Conservation (phyloP, 2,888 invertebrate species). For the Orthosia cruda region DNA sequence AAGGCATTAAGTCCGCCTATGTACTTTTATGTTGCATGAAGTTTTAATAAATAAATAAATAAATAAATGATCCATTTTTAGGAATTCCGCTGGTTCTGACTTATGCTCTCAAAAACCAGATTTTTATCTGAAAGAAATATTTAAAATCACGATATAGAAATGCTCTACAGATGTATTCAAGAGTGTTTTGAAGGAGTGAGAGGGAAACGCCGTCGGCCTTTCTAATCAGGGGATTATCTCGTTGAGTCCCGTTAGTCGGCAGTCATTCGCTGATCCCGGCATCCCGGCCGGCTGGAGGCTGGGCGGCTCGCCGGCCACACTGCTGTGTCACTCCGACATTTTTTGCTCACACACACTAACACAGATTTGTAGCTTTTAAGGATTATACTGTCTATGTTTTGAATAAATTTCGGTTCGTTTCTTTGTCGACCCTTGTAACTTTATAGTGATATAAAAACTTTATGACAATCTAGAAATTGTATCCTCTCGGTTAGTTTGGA, state of each 20-base stretch:
- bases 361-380: slow-evolving; percentile 63
- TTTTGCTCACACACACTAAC: slow-evolving; percentile 71
- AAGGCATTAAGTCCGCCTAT: too few species aligned
- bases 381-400: slow-evolving; percentile 61
- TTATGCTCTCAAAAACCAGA: neutral
- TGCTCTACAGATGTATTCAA: slow-evolving; percentile 52
- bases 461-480: slow-evolving; percentile 48
- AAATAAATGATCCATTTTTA: too few species aligned
- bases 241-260: slow-evolving; percentile 77
- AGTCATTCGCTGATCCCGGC: slow-evolving; percentile 66
- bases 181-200: slow-evolving; percentile 70
- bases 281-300: slow-evolving; percentile 57
- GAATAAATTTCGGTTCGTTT: slow-evolving; percentile 59
- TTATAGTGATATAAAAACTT: slow-evolving; percentile 52
- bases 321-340: slow-evolving; percentile 70
- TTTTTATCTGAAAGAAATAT: slow-evolving; percentile 11
- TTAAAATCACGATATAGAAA: slow-evolving; percentile 38
- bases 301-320: slow-evolving; percentile 48
- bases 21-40: too few species aligned
- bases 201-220: slow-evolving; percentile 75
- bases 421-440: slow-evolving; percentile 60
- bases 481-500: slow-evolving; percentile 29
- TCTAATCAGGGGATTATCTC: slow-evolving; percentile 83
- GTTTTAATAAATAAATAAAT: too few species aligned
- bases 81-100: too few species aligned